A percentile compares a stretch with the other conserved stretches of the same genome.
These are phyloP conservation scores for Mesembrinibis cayennensis DNA, from an alignment of 2,113 vertebrate species.

Conservation along the genomic window DNA sequence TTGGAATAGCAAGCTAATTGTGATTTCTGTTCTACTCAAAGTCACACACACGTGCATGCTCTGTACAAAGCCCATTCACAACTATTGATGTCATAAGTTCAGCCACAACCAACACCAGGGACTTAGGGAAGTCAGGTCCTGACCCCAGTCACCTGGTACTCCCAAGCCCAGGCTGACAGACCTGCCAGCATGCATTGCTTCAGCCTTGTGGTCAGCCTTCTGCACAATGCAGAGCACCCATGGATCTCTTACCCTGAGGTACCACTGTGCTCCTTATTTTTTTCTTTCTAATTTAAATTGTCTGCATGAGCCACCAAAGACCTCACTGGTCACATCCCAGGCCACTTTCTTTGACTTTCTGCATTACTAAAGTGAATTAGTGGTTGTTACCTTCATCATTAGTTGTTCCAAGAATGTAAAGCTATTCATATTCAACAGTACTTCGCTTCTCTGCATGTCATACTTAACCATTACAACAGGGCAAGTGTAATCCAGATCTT, in stretches of 20 bases:
- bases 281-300: not conserved
- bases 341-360: not conserved
- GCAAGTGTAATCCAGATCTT: not conserved
- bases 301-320: not conserved
- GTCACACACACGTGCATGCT: accelerated
- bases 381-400: not conserved
- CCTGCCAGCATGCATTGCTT: not conserved
- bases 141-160: accelerated
- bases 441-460: not conserved
- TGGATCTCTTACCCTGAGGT: not conserved
- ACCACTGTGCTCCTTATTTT: not conserved
- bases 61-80: not conserved
- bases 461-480: not conserved
- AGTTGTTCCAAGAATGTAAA: not conserved
- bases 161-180: not conserved
- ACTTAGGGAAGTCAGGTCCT: not conserved
- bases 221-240: accelerated
- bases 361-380: not conserved
- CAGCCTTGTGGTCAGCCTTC: not conserved
- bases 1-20: not conserved
- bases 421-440: not conserved
- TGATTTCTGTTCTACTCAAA: not conserved
- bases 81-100: accelerated
- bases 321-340: not conserved
- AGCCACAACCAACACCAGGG: not conserved